Evolutionary conservation across 1,140 invertebrate species (phyloP).

Genomic region (Nebria ingens): DNA sequence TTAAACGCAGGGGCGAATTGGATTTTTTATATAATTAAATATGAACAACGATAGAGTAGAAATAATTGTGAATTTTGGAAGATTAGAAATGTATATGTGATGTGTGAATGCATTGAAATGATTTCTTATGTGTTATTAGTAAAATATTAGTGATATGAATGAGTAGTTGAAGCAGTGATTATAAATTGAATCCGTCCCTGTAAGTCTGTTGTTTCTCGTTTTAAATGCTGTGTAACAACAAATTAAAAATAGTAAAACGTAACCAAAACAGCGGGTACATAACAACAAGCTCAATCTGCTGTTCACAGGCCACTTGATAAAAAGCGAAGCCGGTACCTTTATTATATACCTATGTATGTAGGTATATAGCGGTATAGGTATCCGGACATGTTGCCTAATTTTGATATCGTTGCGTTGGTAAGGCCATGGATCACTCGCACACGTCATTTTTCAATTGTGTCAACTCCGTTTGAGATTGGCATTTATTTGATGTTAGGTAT

Average conservation of each 20-base stretch:
- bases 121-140: too few species aligned
- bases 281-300: neutral
- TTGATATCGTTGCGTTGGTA: neutral
- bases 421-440: neutral
- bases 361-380: neutral
- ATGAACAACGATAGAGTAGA: too few species aligned
- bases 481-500: too few species aligned
- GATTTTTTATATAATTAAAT: too few species aligned
- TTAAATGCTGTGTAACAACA: conserved; percentile 6
- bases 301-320: neutral
- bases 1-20: too few species aligned
- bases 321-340: neutral
- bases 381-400: neutral
- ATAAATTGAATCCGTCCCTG: neutral
- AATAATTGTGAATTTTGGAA: too few species aligned
- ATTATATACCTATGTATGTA: neutral
- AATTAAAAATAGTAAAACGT: conserved; percentile 9
- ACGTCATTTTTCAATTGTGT: conserved; percentile 8
- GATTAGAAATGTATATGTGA: too few species aligned
- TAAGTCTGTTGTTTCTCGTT: neutral
- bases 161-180: neutral
- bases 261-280: neutral
- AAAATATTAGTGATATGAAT: too few species aligned
- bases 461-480: too few species aligned
- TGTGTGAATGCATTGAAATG: too few species aligned